Evolutionary conservation across 2,797 vertebrate species (phyloP).

Genomic region (Podarcis siculus): DNA sequence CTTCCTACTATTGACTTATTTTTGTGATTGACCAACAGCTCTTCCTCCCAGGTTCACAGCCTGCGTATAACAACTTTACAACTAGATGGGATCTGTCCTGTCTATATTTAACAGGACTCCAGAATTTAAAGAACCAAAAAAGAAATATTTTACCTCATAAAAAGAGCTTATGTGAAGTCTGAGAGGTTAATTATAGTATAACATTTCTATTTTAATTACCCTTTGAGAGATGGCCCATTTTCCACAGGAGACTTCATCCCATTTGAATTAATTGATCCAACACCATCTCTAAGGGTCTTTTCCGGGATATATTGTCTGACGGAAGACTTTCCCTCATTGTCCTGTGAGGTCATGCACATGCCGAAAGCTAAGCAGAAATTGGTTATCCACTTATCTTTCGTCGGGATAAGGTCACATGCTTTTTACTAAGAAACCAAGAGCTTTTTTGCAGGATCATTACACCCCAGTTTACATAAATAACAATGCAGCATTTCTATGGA

Average conservation of each 20-base stretch:
- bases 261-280: not conserved
- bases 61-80: not conserved
- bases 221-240: conserved; percentile 29
- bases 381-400: not conserved
- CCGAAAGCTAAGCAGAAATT: not conserved
- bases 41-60: not conserved
- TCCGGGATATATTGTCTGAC: not conserved
- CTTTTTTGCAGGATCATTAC: not conserved
- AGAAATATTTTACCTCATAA: conserved; percentile 24
- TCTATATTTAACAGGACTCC: not conserved
- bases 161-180: conserved; percentile 47
- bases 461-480: not conserved
- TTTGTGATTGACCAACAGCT: not conserved
- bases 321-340: not conserved
- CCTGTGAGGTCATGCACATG: not conserved
- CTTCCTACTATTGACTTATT: accelerated
- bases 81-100: not conserved
- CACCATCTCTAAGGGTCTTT: not conserved
- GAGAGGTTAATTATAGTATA: conserved; percentile 31
- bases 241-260: conserved; percentile 14
- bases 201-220: conserved; percentile 45
- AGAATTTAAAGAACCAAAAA: conserved; percentile 31
- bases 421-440: not conserved
- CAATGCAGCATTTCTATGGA: not conserved
- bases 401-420: not conserved